Conservation (phyloP, 1,140 invertebrate genomes). For the Armadillidium nasatum region DNA sequence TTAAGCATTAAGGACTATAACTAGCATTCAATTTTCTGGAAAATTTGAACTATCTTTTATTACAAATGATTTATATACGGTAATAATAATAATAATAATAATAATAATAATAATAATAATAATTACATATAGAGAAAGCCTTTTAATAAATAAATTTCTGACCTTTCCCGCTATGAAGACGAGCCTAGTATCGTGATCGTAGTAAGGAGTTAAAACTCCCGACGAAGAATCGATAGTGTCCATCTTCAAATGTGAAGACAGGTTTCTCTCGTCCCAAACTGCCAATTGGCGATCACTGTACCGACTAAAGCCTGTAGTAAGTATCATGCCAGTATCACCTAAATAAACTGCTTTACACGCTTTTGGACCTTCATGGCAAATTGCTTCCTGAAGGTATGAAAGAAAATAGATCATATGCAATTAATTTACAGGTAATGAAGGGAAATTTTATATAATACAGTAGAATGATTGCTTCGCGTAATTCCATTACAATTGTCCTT, state of each 20-base stretch:
- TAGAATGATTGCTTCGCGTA: no score
- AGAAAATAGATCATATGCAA: no score
- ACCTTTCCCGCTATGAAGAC: conserved; percentile 77
- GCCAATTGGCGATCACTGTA: conserved; percentile 83
- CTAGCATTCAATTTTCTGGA: no score
- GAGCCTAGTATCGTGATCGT: conserved; percentile 85
- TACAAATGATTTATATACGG: neutral
- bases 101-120: neutral
- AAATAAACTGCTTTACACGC: conserved; percentile 85
- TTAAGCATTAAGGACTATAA: no score
- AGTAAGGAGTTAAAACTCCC: conserved; percentile 87
- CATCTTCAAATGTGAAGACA: conserved; percentile 66
- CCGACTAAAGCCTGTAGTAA: conserved; percentile 86
- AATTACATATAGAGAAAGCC: neutral
- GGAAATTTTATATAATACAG: no score
- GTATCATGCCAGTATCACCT: conserved; percentile 65
- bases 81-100: neutral
- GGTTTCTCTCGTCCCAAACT: conserved; percentile 77
- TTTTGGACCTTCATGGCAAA: conserved; percentile 79
- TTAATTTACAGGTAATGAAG: no score
- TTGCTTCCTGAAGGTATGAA: conserved; percentile 62
- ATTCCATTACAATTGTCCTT: no score
- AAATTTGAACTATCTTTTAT: conserved; percentile 42
- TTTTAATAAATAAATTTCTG: conserved; percentile 47
- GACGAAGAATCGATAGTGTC: conserved; percentile 87